Evolutionary conservation across 30 jellyfish, hydroid and myxozoan species (phyloP).

Genomic region (Chrysaora quinquecirrha): DNA sequence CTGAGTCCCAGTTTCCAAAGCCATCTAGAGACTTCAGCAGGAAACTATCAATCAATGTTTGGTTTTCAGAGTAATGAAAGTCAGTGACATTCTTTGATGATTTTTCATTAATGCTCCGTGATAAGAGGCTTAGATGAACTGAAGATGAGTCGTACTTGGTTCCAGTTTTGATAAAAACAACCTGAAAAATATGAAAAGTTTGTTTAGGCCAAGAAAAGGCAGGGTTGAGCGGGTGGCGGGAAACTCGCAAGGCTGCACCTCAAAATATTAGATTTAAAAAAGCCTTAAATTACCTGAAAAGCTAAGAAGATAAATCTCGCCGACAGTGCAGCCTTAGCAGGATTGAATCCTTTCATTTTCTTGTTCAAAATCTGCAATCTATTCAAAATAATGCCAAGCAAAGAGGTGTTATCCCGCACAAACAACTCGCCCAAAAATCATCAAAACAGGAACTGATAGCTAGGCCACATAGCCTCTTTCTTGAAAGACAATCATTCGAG

Average conservation of each 20-base stretch:
- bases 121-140: conserved; percentile 36
- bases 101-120: not conserved
- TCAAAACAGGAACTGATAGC: no score
- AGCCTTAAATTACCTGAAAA: not conserved
- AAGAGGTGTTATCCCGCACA: no score
- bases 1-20: conserved; percentile 90
- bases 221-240: no score
- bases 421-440: no score
- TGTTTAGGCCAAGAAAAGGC: conserved; percentile 12
- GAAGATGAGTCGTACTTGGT: conserved; percentile 46
- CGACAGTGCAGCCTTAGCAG: not conserved
- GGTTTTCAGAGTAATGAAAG: not conserved
- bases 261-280: no score
- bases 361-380: not conserved
- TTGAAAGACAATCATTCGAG: no score
- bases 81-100: not conserved
- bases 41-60: not conserved
- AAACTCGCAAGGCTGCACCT: no score
- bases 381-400: no score
- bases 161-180: conserved; percentile 12
- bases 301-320: not conserved
- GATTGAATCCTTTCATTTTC: not conserved
- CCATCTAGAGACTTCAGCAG: conserved; percentile 40
- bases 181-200: not conserved
- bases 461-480: no score